phyloP scores from a whole-genome alignment of 2,113 vertebrate genomes.

The Zosterops borbonicus region DNA sequence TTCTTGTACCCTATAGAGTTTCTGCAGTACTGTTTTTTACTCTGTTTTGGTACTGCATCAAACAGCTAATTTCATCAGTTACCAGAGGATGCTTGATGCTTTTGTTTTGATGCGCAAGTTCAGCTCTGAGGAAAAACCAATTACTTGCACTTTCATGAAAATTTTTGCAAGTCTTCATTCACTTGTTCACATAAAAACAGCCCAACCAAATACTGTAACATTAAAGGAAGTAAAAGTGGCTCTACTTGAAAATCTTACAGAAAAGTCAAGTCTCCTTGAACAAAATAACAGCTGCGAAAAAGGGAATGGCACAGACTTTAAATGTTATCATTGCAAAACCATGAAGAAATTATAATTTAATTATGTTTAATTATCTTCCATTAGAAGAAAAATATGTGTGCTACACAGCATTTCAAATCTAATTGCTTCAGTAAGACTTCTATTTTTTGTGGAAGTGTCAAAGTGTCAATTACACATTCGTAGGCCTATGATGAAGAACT shows the following conservation, averaged over 20 bases:
- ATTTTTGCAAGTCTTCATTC: not conserved
- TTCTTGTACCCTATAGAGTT: not conserved
- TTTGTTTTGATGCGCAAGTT: not conserved
- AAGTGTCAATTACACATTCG: not conserved
- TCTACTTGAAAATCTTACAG: slow-evolving; percentile 7
- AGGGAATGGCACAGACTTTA: not conserved
- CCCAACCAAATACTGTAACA: not conserved
- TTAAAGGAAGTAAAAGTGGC: not conserved
- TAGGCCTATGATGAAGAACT: not conserved
- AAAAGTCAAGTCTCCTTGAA: slow-evolving; percentile 5
- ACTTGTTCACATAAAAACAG: not conserved
- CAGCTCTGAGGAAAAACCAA: not conserved
- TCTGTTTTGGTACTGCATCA: not conserved
- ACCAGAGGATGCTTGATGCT: not conserved
- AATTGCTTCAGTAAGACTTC: not conserved
- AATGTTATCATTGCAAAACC: slow-evolving; percentile 14
- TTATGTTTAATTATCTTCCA: not conserved
- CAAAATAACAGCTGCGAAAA: slow-evolving; percentile 49
- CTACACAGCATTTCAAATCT: not conserved
- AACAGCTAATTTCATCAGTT: not conserved
- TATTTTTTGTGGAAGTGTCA: not conserved
- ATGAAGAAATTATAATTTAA: not conserved
- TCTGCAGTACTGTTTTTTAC: not conserved
- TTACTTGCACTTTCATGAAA: not conserved
- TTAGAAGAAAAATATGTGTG: not conserved